Evolutionary conservation across 2,113 vertebrate species (phyloP), one percentile per base, ranked within the genome.

Genomic region (Tachycineta bicolor): DNA sequence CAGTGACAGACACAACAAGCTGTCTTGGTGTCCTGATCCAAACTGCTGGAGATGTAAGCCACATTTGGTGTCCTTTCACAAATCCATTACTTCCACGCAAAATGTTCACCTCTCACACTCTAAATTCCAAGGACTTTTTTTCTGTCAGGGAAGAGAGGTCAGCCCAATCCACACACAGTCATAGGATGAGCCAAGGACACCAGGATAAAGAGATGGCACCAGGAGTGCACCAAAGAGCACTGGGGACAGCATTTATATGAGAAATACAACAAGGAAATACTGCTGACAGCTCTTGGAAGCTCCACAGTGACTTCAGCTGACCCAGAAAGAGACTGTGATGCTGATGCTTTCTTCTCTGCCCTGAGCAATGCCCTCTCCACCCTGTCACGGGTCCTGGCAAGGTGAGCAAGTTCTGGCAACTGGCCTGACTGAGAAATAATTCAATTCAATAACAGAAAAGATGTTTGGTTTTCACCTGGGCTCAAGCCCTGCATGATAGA

Each of bases 41-140:
- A 53, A 70, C 15, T 49, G 31, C 26, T 76, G 33, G 33, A 79
- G 41, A 47, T 16, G 11, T 14, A n/a, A 78, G 6, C 74, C 59
- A 68, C 31, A 7, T 46, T 41, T 0, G 0, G 8, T 16, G 8
- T 44, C 29, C 52, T 49, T 87, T 77, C 56, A 81, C 37, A 81
- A 77, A 18, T n/a, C 12, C 22, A 12, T 58, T 69, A 52, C 9
- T 77, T 65, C 28, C 34, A 58, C 43, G 55, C 19, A 53, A 46
- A 12, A 2, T 2, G 2, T 34, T 69, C 53, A 77, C 9, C 55
- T 41, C 4, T 41, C 1, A 2, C 14, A 6, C 20, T 62, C 44
- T 59, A 64, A 83, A 56, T 26, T 62, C 34, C 12, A 76, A 68
- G 0, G 5, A 59, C 14, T 83, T 58, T 14, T 24, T 17, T 91